A percentile compares a stretch with the other conserved stretches of the same genome.
Conservation (phyloP, 2,888 invertebrate species). For the Plutella xylostella region DNA sequence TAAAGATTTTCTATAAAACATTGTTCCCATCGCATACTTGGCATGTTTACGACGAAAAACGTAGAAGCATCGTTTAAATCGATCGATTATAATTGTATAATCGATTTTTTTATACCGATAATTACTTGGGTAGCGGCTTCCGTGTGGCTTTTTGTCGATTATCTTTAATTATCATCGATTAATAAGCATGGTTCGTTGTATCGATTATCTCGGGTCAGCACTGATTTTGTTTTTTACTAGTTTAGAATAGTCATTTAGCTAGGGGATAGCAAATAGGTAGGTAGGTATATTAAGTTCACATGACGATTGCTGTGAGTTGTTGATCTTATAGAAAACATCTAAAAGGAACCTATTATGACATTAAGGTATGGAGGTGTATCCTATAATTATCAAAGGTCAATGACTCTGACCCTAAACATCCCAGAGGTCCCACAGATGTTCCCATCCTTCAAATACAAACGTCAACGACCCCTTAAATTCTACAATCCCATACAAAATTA, state of each 20-base stretch:
- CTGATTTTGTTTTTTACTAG: not conserved
- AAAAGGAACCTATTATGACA: too few species aligned
- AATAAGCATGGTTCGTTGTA: constrained; percentile 43
- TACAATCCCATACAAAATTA: constrained; percentile 62
- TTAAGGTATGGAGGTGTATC: too few species aligned
- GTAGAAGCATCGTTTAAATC: constrained; percentile 32
- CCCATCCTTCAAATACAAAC: constrained; percentile 48
- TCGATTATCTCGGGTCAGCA: constrained; percentile 28
- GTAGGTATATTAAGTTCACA: too few species aligned
- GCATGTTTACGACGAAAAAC: constrained; percentile 37
- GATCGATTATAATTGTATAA: constrained; percentile 44
- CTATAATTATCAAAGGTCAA: too few species aligned
- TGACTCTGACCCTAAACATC: not conserved
- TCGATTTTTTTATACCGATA: constrained; percentile 39
- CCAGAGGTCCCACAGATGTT: constrained; percentile 42
- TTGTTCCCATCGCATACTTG: too few species aligned
- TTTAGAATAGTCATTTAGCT: not conserved
- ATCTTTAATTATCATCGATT: constrained; percentile 40
- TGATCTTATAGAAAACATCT: too few species aligned
- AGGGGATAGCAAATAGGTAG: too few species aligned
- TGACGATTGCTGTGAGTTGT: too few species aligned
- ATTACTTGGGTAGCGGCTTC: constrained; percentile 41
- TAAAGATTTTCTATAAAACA: too few species aligned
- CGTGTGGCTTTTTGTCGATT: constrained; percentile 46
- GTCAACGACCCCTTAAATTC: constrained; percentile 58